Percentiles rank a stretch among this genome's conserved stretches.
Evolutionary conservation across 1,140 invertebrate species (phyloP).

Genomic region (Drosophila nasuta): DNA sequence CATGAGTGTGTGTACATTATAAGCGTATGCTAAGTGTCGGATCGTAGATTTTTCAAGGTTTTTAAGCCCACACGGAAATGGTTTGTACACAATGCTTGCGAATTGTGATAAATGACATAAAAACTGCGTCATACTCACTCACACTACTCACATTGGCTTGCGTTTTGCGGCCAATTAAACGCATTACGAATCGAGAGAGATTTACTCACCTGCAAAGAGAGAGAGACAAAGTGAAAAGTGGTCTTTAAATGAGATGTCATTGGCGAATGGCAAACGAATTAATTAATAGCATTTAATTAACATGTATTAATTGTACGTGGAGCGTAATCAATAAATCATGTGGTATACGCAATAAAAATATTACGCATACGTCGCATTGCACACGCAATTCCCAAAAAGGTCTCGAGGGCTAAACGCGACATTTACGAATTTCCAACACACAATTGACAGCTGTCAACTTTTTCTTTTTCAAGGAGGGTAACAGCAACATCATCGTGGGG

Average conservation of each 20-base stretch:
- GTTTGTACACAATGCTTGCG: constrained; percentile 35
- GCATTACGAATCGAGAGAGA: constrained; percentile 46
- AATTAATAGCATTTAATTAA: constrained; percentile 49
- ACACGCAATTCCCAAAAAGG: background rate
- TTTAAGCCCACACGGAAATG: constrained; percentile 71
- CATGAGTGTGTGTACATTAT: background rate
- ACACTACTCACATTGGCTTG: constrained; percentile 36
- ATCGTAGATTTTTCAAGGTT: constrained; percentile 61
- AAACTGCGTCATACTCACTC: constrained; percentile 36
- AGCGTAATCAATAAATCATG: constrained; percentile 48
- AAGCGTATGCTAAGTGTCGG: constrained; percentile 12
- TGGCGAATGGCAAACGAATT: constrained; percentile 50
- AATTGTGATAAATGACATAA: constrained; percentile 42
- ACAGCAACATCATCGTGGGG: constrained; percentile 13
- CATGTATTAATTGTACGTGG: constrained; percentile 10
- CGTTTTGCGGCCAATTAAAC: constrained; percentile 52
- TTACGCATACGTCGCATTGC: constrained; percentile 63
- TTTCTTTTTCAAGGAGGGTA: constrained; percentile 9
- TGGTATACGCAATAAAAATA: constrained; percentile 34
- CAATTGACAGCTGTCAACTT: constrained; percentile 38
- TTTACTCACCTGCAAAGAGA: constrained; percentile 74
- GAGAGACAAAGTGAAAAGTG: constrained; percentile 27
- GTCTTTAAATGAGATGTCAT: constrained; percentile 33
- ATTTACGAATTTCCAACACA: background rate
- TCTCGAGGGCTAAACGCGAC: background rate